Evolutionary conservation across 2,888 invertebrate genomes (phyloP), one percentile per base, ranked within the genome.

Genomic region (Tinea semifulvella): DNA sequence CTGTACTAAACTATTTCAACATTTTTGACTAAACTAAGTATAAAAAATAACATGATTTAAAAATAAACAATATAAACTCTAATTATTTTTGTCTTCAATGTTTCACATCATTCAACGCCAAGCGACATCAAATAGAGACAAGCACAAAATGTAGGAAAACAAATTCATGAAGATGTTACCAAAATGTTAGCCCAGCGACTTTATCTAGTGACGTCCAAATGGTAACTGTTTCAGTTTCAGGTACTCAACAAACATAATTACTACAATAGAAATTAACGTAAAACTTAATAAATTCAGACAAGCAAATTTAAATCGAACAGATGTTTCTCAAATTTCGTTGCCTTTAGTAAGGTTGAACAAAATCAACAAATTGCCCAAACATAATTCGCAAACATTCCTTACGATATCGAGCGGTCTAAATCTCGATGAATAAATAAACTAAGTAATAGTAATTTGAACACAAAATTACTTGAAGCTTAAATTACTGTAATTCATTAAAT

Each of bases 151-250:
- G 63, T 43, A 65, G 60, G 58, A 63, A 62, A 60, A 60, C 49
- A 62, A 53, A 28, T n/a, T 40, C 5, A 40, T 13, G 22, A 40
- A 20, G 40, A 40, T 13, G 56, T 70, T 75, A 77, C 66, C n/a
- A n/a, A 60, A 68, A 68, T 69, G 64, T 65, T 72, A 68, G 76
- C 74, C 79, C 77, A 77, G 77, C 79, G 76, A 77, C 75, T 61
- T 22, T 22, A 40, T 40, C 20, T 22, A 40, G 22, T 40, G 22
- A 40, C 14, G 22, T 22, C 19, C 2, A 14, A 40, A 22, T 22
- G 17, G 7, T 18, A 22, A 40, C 40, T 14, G 11, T 13, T 22
- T 22, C 11, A 8, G 31, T 14, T 31, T 31, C 31, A 31, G 31
- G 13, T 31, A 31, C 31, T 31, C 31, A 31, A 13, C 11, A 13